Conservation (phyloP, 1,140 invertebrate species). For the Drosophila elegans region DNA sequence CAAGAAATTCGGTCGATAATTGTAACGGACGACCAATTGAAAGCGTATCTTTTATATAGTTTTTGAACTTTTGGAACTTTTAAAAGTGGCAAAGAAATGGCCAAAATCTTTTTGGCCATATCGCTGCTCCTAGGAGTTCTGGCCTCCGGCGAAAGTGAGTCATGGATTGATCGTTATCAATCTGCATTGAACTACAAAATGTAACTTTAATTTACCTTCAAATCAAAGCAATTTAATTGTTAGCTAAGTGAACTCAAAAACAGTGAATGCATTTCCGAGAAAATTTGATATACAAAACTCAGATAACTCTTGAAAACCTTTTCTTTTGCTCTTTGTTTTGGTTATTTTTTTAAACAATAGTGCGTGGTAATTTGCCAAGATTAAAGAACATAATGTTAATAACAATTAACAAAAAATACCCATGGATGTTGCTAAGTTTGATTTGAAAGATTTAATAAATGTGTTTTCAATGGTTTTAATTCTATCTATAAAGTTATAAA, state of each 20-base stretch:
- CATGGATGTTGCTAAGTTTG: too few species aligned
- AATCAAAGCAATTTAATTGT: neutral
- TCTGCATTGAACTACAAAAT: neutral
- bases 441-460: too few species aligned
- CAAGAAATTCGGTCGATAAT: conserved; percentile 50
- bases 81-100: neutral
- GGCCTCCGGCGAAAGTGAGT: conserved; percentile 36
- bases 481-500: too few species aligned
- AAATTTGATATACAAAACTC: too few species aligned
- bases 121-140: conserved; percentile 10
- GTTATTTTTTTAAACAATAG: neutral
- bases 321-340: conserved; percentile 3
- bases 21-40: neutral
- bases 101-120: conserved; percentile 7
- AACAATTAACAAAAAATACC: neutral
- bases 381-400: neutral
- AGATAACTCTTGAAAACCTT: too few species aligned
- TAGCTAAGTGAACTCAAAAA: neutral
- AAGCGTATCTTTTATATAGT: neutral
- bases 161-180: conserved; percentile 15
- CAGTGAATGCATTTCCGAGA: neutral
- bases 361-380: conserved; percentile 5
- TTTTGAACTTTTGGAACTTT: neutral
- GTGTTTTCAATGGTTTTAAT: too few species aligned
- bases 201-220: neutral